Evolutionary conservation across 2,113 vertebrate genomes (phyloP).

Genomic region (Lates calcarifer): DNA sequence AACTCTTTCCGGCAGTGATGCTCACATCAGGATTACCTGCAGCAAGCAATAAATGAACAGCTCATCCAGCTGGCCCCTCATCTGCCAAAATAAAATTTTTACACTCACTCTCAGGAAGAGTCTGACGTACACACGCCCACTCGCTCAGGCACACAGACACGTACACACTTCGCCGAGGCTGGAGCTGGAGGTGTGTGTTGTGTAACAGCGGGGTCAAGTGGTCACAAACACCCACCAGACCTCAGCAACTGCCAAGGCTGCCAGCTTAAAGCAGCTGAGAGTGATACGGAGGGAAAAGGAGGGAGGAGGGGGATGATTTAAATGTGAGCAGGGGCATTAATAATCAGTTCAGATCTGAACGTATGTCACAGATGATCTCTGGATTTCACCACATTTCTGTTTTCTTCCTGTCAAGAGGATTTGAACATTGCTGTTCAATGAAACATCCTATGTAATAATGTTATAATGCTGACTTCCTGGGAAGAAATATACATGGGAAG

Average conservation of each 20-base stretch:
- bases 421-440: not conserved
- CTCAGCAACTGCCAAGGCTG: slow-evolving; percentile 65
- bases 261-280: slow-evolving; percentile 30
- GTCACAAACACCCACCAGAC: slow-evolving; percentile 73
- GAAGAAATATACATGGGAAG: not conserved
- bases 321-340: slow-evolving; percentile 14
- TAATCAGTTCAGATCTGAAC: slow-evolving; percentile 14
- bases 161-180: slow-evolving; percentile 53
- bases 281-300: not conserved
- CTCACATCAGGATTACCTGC: slow-evolving; percentile 16
- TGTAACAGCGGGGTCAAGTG: slow-evolving; percentile 79
- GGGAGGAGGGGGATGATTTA: not conserved
- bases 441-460: slow-evolving; percentile 18
- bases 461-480: slow-evolving; percentile 5
- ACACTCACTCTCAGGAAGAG: slow-evolving; percentile 30
- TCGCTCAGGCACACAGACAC: slow-evolving; percentile 39
- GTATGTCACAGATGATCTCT: slow-evolving; percentile 8
- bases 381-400: not conserved
- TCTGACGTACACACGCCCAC: slow-evolving; percentile 61
- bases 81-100: slow-evolving; percentile 30
- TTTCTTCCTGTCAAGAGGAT: not conserved
- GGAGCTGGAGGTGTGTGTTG: slow-evolving; percentile 76
- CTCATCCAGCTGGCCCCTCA: slow-evolving; percentile 22
- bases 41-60: slow-evolving; percentile 26
- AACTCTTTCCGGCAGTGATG: slow-evolving; percentile 15